Evolutionary conservation across 2,113 vertebrate species (phyloP), one percentile per base, ranked within the genome.

Genomic region (Platysteira castanea): DNA sequence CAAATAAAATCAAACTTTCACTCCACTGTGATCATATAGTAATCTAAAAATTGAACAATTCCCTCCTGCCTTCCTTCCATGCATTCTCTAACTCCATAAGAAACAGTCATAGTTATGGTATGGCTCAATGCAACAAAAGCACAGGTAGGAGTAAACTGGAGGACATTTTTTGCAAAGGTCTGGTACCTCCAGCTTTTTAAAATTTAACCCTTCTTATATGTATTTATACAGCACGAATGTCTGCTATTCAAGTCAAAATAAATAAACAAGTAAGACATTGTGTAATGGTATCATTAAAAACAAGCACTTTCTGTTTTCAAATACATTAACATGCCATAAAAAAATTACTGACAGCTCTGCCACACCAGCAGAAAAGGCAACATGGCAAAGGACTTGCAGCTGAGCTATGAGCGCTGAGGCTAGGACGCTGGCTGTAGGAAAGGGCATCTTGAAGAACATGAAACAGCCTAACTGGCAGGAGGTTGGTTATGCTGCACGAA

Each of bases 11-110:
- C 0, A 0, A 88, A 85, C 59, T 87, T 91, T 46, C 47, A 67
- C 21, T 85, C 27, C 61, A 44, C 42, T 76, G 20, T 2, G 3
- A 65, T 77, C 75, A 69, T 47, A 69, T 0, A 59, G 21, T 70
- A 82, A 87, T 74, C 37, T 79, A 82, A 83, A 94, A 82, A 73
- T 42, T 19, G 15, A 91, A 76, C 21, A 85, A 70, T 22, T 57
- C 21, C 5, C 39, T 15, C 47, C 4, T 0, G 0, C 20, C 52
- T 71, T 75, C 47, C 22, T 64, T 82, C n/a, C 78, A 31, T 57
- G 15, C 57, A 28, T 70, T 87, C 31, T 67, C 31, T 35, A 68
- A 28, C 4, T 8, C 33, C 50, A 68, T 33, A 33, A 87, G 65
- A 94, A 82, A 65, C 30, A 83, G 42, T 39, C 59, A n/a, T 3